Evolutionary conservation across 1,140 invertebrate genomes (phyloP).

Genomic region (Rhopalosiphum maidis): DNA sequence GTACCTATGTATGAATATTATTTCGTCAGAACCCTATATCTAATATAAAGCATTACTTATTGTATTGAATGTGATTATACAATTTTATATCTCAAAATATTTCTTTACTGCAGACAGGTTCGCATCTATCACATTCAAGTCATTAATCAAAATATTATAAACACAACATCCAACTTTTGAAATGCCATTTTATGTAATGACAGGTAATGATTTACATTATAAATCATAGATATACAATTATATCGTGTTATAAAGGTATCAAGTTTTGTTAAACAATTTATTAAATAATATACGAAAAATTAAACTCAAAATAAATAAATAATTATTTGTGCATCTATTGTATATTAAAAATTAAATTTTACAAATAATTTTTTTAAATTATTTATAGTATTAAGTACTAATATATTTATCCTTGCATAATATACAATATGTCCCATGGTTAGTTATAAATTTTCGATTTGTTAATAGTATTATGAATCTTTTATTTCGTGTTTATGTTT

Average conservation of each 20-base stretch:
- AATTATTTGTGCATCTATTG: background rate
- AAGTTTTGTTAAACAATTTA: background rate
- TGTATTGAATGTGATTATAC: background rate
- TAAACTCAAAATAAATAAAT: background rate
- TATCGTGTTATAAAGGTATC: background rate
- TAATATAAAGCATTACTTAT: background rate
- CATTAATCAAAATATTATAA: constrained; percentile 32
- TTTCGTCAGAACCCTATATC: background rate
- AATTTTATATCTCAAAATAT: background rate
- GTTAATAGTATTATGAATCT: no score
- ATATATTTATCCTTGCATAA: no score
- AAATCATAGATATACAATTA: background rate
- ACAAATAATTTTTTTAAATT: background rate
- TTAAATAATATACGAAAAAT: background rate
- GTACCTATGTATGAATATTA: background rate
- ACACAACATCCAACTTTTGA: background rate
- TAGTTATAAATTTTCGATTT: no score
- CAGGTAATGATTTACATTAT: background rate
- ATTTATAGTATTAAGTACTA: no score
- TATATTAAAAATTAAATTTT: background rate
- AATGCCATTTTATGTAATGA: background rate
- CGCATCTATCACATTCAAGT: background rate
- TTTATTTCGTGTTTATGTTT: no score
- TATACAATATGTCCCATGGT: no score
- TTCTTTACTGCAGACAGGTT: background rate